phyloP scores from a whole-genome alignment of 2,113 vertebrate genomes.

The Accipiter cooperii region DNA sequence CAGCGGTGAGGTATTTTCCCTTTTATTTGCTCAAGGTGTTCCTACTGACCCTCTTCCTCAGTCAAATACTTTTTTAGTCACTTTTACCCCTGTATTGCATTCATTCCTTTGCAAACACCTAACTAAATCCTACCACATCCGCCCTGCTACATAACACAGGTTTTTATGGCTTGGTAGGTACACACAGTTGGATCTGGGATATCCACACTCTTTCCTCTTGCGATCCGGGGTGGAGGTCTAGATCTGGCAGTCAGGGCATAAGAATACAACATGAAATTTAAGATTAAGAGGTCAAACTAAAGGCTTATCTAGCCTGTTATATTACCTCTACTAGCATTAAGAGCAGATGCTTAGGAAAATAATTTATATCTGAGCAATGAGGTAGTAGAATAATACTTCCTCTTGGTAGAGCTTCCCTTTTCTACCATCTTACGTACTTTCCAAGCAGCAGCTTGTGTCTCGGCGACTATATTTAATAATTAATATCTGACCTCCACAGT shows the following conservation, averaged over 20 bases:
- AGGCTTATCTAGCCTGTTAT: not conserved
- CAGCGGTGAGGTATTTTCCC: too few species aligned
- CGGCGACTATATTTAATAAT: not conserved
- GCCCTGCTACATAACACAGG: not conserved
- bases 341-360: not conserved
- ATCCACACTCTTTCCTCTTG: not conserved
- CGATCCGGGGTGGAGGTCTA: not conserved
- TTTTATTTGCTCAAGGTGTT: not conserved
- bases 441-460: not conserved
- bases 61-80: not conserved
- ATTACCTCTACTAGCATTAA: not conserved
- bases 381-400: not conserved
- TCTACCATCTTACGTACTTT: not conserved
- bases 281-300: not conserved
- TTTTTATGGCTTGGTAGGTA: not conserved
- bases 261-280: not conserved
- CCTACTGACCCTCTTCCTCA: not conserved
- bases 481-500: not conserved
- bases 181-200: not conserved
- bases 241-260: not conserved
- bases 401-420: not conserved
- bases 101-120: not conserved
- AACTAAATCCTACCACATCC: not conserved
- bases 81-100: not conserved
- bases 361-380: not conserved